A percentile compares a stretch with the other conserved stretches of the same genome.
Conservation (phyloP, 2,888 invertebrate genomes). For the Cecidostiba fungosa region DNA sequence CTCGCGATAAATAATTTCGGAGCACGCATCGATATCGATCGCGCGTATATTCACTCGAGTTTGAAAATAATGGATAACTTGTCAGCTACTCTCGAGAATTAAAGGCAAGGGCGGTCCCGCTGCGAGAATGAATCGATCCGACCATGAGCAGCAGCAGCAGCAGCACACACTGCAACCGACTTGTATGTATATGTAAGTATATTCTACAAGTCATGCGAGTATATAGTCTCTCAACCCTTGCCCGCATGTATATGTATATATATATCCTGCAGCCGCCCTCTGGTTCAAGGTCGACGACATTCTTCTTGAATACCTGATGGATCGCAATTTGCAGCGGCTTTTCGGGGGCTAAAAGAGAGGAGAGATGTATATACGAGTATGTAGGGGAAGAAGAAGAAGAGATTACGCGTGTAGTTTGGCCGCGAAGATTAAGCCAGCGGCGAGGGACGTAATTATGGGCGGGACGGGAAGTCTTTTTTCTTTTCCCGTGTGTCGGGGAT, state of each 20-base stretch:
- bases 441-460: conserved; percentile 59
- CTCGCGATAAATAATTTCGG: neutral
- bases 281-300: conserved; percentile 62
- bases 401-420: conserved; percentile 64
- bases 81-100: conserved; percentile 2
- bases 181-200: neutral
- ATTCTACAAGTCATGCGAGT: conserved; percentile 18
- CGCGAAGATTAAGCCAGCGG: conserved; percentile 35
- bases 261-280: conserved; percentile 42
- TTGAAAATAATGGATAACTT: neutral
- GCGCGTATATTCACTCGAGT: neutral
- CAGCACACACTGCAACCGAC: neutral
- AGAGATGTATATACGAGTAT: neutral
- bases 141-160: no score
- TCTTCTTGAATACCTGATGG: conserved; percentile 44
- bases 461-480: conserved; percentile 44
- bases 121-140: conserved; percentile 3
- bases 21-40: neutral
- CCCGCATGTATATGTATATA: neutral
- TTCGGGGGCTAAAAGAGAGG: neutral
- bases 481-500: neutral
- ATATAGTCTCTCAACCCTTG: neutral
- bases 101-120: neutral
- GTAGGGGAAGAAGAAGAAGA: neutral
- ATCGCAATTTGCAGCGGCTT: conserved; percentile 1